Evolutionary conservation across 2,888 invertebrate species (phyloP), one percentile per base, ranked within the genome.

Genomic region (Parnassius apollo): DNA sequence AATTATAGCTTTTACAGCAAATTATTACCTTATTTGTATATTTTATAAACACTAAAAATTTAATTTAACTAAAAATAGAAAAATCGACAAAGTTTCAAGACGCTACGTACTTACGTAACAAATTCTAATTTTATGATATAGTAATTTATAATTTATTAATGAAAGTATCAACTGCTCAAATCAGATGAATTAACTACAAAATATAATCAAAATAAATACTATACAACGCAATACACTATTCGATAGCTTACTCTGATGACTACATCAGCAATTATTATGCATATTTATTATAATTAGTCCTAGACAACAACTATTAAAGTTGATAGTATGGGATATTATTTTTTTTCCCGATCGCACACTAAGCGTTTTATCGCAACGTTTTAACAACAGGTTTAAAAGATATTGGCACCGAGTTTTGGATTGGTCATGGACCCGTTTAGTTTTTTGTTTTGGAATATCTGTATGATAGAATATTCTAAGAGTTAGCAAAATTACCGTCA

Each of bases 171-270:
- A 35, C 35, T 35, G 7, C 35, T 1, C 35, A 4, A 35, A 35
- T 35, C 7, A 35, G 4, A 35, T 13, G 13, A 9, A 13, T 49
- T 46, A 46, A 49, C 13, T 13, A 49, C 7, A 42, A 53, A 45
- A 9, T 12, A 11, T 18, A 54, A 35, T 48, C 10, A 53, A 53
- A 63, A 63, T 59, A 63, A 62, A 62, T 62, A 59, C 54, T 48
- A 59, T 59, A 59, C 59, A 59, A 54, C 45, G 25, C 12, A 42
- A 7, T 59, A 46, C 52, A 22, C 18, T 59, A 59, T 18, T 59
- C 12, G 2, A 45, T 57, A 12, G 22, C 60, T 55, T 42, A 61
- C 18, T 18, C 18, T 18, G 18, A 18, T 18, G 18, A 18, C 18
- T 18, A 18, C 18, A 18, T 8, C 22, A 7, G 35, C 35, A 35